Conservation (phyloP, 2,888 invertebrate genomes). For the Strigamia maritima region DNA sequence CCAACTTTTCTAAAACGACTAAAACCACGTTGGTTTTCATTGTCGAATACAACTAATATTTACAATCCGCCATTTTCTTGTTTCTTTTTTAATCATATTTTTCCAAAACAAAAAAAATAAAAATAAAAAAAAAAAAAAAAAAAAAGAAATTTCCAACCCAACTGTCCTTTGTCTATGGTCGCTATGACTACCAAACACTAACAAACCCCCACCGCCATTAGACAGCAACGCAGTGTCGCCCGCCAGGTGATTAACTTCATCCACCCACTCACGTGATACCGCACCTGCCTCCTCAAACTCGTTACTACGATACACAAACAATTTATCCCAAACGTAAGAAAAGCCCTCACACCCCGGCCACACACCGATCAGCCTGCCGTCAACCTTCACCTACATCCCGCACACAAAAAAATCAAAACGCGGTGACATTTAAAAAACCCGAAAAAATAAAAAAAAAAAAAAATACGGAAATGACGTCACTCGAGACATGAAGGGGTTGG, state of each 20-base stretch:
- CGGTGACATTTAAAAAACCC: too few species aligned
- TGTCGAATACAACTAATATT: too few species aligned
- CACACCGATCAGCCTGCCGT: too few species aligned
- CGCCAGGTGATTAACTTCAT: slow-evolving; percentile 34
- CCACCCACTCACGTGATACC: slow-evolving; percentile 29
- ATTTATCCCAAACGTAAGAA: neutral
- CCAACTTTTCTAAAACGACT: too few species aligned
- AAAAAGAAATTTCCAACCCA: neutral
- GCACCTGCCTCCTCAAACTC: slow-evolving; percentile 7
- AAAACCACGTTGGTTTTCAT: too few species aligned
- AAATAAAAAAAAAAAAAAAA: neutral
- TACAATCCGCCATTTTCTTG: neutral
- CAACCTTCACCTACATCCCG: slow-evolving; percentile 21
- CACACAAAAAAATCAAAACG: neutral
- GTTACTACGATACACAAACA: neutral
- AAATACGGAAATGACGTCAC: neutral
- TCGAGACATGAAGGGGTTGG: neutral
- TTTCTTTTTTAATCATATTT: neutral
- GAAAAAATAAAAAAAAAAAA: neutral
- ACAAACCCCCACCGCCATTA: slow-evolving; percentile 31
- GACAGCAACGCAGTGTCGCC: slow-evolving; percentile 16
- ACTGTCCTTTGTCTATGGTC: slow-evolving; percentile 26
- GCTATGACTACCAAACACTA: slow-evolving; percentile 16
- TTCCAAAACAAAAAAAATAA: too few species aligned
- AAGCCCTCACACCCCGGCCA: too few species aligned